phyloP scores from a whole-genome alignment of 2,888 invertebrate species.

The Stratiomys singularior region DNA sequence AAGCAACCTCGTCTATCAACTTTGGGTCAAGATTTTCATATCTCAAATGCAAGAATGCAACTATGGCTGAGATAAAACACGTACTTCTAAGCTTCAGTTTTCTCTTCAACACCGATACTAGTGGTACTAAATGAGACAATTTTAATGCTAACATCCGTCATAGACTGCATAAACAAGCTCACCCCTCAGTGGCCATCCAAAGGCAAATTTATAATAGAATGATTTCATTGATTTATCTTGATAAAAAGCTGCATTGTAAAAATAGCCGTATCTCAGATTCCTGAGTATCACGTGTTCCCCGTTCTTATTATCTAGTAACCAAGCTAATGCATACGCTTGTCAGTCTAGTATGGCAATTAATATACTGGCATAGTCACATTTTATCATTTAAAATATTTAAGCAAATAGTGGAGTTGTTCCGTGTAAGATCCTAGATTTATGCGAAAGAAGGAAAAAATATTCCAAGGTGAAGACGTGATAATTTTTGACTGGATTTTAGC shows the following conservation, averaged over 20 bases:
- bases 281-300: not conserved
- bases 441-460: conserved; percentile 4
- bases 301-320: not conserved
- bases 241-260: conserved; percentile 47
- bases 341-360: not conserved
- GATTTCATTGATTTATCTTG: conserved; percentile 47
- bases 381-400: not conserved
- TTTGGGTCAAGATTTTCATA: no score
- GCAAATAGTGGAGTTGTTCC: conserved; percentile 10
- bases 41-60: no score
- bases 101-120: no score
- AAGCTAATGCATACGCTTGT: not conserved
- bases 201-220: not conserved
- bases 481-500: conserved; percentile 16
- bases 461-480: conserved; percentile 13
- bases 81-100: no score
- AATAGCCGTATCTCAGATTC: conserved; percentile 5
- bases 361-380: not conserved
- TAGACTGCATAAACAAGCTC: no score
- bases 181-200: no score
- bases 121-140: no score
- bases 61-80: no score
- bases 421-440: not conserved
- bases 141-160: no score
- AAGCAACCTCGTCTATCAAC: no score